phyloP scores from a whole-genome alignment of 1,140 invertebrate genomes.

The Himalopsyche phryganea region DNA sequence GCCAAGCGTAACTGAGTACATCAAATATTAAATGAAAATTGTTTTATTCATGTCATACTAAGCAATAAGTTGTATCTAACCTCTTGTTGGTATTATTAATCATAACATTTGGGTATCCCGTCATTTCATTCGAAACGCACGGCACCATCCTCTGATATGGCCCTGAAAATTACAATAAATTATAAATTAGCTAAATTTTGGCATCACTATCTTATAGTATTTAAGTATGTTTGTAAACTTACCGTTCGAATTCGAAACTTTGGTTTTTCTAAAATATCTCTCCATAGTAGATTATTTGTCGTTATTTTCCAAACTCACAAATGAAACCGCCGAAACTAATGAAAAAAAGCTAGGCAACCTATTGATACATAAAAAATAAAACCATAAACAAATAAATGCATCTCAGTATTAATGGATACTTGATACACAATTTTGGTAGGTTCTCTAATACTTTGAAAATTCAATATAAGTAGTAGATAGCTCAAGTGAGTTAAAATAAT shows the following conservation, averaged over 20 bases:
- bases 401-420: no score
- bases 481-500: no score
- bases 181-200: not conserved
- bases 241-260: not conserved
- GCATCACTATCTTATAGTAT: not conserved
- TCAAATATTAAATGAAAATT: no score
- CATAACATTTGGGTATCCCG: no score
- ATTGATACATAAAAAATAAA: not conserved
- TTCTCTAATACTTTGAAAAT: no score
- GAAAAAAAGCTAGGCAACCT: slow-evolving; percentile 14
- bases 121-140: not conserved
- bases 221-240: not conserved
- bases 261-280: slow-evolving; percentile 3
- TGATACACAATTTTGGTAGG: no score
- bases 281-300: not conserved
- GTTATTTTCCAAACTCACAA: not conserved
- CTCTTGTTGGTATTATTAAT: no score
- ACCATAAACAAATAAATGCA: no score
- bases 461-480: no score
- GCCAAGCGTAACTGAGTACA: no score
- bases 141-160: slow-evolving; percentile 1
- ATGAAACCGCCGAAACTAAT: not conserved
- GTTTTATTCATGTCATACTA: no score
- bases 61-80: no score
- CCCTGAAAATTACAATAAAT: slow-evolving; percentile 1